A percentile compares a stretch with the other conserved stretches of the same genome.
These are phyloP conservation scores for Myotis davidii DNA, from an alignment of 2,113 vertebrate genomes.

Conservation along the genomic window DNA sequence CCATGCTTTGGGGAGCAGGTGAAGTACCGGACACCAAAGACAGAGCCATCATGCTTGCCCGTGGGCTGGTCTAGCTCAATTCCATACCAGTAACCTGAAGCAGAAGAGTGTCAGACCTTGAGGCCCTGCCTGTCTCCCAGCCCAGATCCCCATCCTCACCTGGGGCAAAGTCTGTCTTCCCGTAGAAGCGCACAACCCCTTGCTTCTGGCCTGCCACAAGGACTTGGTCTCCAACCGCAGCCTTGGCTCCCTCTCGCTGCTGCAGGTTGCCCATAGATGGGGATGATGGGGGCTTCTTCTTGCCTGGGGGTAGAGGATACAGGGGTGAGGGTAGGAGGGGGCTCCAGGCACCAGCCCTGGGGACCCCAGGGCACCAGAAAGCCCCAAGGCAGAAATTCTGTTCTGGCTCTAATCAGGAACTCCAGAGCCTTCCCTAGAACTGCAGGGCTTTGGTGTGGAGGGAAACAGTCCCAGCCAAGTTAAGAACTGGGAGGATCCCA, in stretches of 20 bases:
- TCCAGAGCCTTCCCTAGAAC: background rate
- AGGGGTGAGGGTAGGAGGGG: background rate
- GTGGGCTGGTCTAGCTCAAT: constrained; percentile 92
- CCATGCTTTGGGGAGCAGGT: constrained; percentile 92
- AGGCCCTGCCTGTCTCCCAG: background rate
- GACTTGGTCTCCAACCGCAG: constrained; percentile 93
- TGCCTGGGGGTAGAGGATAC: constrained; percentile 75
- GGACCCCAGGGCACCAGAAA: background rate
- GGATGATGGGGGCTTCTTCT: constrained; percentile 89
- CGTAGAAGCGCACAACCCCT: constrained; percentile 91
- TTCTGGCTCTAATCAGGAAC: background rate
- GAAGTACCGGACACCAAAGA: constrained; percentile 95
- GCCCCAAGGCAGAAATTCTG: background rate
- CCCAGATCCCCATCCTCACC: constrained; percentile 78
- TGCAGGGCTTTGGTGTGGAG: background rate
- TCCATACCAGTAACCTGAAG: constrained; percentile 93
- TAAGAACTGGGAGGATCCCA: constrained; percentile 25
- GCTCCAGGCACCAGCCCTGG: background rate
- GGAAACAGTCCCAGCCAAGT: background rate
- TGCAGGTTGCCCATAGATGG: constrained; percentile 86
- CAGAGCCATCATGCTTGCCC: constrained; percentile 94
- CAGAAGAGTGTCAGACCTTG: background rate
- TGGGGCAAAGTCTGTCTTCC: constrained; percentile 95
- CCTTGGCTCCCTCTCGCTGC: constrained; percentile 89
- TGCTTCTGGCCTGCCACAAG: constrained; percentile 94